These are phyloP conservation scores for Pararge aegeria DNA, from an alignment of 1,140 invertebrate species.

Conservation along the genomic window DNA sequence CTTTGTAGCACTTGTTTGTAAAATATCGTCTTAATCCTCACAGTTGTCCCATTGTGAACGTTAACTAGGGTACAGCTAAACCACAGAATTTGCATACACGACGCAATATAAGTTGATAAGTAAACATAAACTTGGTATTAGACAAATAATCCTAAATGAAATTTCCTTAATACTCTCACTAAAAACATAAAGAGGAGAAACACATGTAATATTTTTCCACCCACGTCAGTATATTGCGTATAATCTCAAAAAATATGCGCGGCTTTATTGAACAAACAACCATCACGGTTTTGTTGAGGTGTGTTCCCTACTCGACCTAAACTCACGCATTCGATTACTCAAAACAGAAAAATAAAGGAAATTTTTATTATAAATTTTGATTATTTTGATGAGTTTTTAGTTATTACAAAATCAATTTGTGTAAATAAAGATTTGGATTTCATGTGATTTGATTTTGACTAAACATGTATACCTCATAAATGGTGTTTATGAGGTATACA, in stretches of 20 bases:
- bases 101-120: slow-evolving; percentile 2
- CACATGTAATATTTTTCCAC: slow-evolving; percentile 27
- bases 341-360: too few relatives aligned
- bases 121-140: slow-evolving; percentile 19
- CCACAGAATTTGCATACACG: not conserved
- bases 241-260: slow-evolving; percentile 38
- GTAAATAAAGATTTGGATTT: too few relatives aligned
- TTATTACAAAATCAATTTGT: too few relatives aligned
- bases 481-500: too few relatives aligned
- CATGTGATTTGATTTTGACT: too few relatives aligned
- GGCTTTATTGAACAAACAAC: slow-evolving; percentile 55
- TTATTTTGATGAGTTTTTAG: too few relatives aligned
- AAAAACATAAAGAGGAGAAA: slow-evolving; percentile 23
- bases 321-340: too few relatives aligned
- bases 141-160: slow-evolving; percentile 21
- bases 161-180: slow-evolving; percentile 23
- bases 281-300: slow-evolving; percentile 25
- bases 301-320: not conserved
- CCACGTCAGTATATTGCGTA: slow-evolving; percentile 27
- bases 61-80: not conserved
- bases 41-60: not conserved
- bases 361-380: too few relatives aligned
- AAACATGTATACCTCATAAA: too few relatives aligned
- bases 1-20: not conserved
- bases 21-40: slow-evolving; percentile 1